phyloP scores from a whole-genome alignment of 1,140 invertebrate species.

The Phortica variegata region DNA sequence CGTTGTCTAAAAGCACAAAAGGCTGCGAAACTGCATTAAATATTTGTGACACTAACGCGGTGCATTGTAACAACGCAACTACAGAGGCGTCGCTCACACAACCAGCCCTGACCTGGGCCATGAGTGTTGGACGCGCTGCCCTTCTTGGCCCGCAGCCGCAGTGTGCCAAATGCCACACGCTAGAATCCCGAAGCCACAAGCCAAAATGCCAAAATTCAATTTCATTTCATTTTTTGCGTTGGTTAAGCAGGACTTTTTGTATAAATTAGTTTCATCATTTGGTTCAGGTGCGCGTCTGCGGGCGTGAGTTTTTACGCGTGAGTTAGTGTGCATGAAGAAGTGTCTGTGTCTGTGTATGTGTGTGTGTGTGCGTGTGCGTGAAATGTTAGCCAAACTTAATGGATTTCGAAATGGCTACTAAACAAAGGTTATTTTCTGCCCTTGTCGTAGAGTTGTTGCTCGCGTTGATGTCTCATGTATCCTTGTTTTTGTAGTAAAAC shows the following conservation, averaged over 20 bases:
- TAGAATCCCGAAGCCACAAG: too few relatives aligned
- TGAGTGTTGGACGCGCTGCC: not conserved
- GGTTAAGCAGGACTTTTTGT: constrained; percentile 35
- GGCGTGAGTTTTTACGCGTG: too few relatives aligned
- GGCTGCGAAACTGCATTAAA: constrained; percentile 19
- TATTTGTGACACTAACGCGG: constrained; percentile 11
- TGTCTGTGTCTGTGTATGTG: not conserved
- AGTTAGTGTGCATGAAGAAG: not conserved
- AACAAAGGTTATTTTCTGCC: too few relatives aligned
- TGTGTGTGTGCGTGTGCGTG: constrained; percentile 28
- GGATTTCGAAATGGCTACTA: too few relatives aligned
- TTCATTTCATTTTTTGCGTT: constrained; percentile 49
- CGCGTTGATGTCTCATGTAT: too few relatives aligned
- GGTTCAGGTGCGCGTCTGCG: too few relatives aligned
- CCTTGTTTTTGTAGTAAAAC: too few relatives aligned
- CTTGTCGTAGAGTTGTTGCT: too few relatives aligned
- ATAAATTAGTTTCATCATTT: constrained; percentile 14
- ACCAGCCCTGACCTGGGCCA: not conserved
- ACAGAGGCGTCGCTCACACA: constrained; percentile 4
- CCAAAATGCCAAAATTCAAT: constrained; percentile 54
- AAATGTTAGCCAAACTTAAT: too few relatives aligned
- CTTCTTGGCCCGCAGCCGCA: not conserved
- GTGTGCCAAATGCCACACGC: not conserved
- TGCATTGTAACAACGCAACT: constrained; percentile 1
- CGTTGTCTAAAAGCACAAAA: not conserved